phyloP scores from a whole-genome alignment of 2,113 vertebrate species.

The Meles meles region DNA sequence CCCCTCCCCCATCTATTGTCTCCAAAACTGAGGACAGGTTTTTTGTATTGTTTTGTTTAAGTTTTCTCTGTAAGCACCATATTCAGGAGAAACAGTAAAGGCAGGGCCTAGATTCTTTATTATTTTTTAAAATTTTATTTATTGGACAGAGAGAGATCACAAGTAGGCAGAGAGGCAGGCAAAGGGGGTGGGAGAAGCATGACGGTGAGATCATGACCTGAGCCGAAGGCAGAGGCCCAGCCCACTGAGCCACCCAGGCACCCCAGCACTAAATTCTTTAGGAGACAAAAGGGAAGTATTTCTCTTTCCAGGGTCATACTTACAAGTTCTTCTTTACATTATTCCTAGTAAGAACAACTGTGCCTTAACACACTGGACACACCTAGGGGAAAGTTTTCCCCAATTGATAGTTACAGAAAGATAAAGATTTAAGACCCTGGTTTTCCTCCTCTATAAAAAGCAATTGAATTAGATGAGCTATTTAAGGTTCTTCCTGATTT shows the following conservation, averaged over 20 bases:
- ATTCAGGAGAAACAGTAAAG: background rate
- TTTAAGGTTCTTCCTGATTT: background rate
- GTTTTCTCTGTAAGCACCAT: background rate
- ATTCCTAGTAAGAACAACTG: background rate
- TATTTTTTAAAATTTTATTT: too few species aligned
- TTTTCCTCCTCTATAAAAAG: background rate
- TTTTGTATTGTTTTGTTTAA: background rate
- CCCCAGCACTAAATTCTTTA: background rate
- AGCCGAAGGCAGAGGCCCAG: too few species aligned
- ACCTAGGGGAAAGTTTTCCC: background rate
- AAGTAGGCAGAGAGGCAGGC: too few species aligned
- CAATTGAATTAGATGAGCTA: background rate
- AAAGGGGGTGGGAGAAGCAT: too few species aligned
- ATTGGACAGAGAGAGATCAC: too few species aligned
- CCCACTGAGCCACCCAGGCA: too few species aligned
- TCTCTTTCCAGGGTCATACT: background rate
- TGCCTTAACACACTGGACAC: background rate
- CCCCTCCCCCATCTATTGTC: background rate
- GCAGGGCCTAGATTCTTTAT: background rate
- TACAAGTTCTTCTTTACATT: background rate
- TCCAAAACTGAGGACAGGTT: constrained; percentile 23
- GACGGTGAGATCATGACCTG: too few species aligned
- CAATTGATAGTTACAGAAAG: background rate
- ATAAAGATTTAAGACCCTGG: background rate
- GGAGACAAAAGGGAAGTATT: background rate